Evolutionary conservation across 2,888 invertebrate species (phyloP), one percentile per base, ranked within the genome.

Genomic region (Amiota minor): DNA sequence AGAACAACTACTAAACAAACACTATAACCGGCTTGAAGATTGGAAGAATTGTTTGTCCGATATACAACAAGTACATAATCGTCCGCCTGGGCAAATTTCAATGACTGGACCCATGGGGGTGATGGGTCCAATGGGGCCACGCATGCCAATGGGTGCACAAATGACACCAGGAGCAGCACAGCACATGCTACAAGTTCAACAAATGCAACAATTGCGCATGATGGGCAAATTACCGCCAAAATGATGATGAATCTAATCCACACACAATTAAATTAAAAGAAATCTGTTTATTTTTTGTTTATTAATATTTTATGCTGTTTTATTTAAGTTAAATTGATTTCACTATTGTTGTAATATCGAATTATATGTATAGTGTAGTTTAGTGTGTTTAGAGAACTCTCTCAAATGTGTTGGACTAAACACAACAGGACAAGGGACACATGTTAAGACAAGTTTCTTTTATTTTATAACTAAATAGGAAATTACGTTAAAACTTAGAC

Each of bases 31-130:
- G 88, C 94, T 98, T 71, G 93, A 94, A 47, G 93, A 95, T 72
- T 98, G 98, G 98, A 97, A 98, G 90, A 94, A 93, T 80, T 91
- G 97, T 73, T 90, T 98, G 12, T 94, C 95, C 0, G 96, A 97
- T 88, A 88, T 88, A 76, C 90, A 90, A 71, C 90, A 89, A 64
- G 85, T 81, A 0, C 87, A 88, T 61, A 88, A 81, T 68, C 81
- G 89, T 3, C 84, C 80, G 10, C 81, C 84, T 0, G 77, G 80
- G 62, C 74, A 61, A 71, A 74, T 72, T 3, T 72, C 67, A 18
- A 78, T 76, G 76, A 75, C 65, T 14, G 75, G 70, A 35, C 64
- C 71, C 20, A 53, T 53, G 14, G 23, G 76, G 2, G 73, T 75
- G 3, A 70, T 88, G 79, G 76, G 84, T 75, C 75, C 78, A 9